phyloP scores from a whole-genome alignment of 2,113 vertebrate genomes.

The Campylomormyrus tamandua region DNA sequence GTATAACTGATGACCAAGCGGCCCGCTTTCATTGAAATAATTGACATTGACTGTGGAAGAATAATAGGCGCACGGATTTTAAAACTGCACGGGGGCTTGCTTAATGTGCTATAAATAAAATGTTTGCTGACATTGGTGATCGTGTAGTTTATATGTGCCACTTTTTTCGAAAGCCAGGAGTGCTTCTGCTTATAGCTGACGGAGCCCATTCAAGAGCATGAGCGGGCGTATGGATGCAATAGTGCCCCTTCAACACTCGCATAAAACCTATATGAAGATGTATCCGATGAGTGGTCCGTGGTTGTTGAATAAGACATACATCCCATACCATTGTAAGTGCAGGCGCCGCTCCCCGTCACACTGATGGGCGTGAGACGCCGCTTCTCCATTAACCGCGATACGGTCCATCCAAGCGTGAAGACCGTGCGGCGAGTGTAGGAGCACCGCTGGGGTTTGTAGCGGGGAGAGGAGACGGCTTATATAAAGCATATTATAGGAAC shows the following conservation, averaged over 20 bases:
- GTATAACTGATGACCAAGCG: slow-evolving; percentile 11
- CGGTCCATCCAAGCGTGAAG: not conserved
- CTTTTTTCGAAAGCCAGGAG: not conserved
- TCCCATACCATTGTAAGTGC: not conserved
- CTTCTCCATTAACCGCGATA: not conserved
- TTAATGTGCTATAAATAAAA: not conserved
- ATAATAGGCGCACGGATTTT: not conserved
- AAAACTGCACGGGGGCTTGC: not conserved
- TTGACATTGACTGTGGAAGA: not conserved
- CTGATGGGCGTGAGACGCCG: not conserved
- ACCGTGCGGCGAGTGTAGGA: not conserved
- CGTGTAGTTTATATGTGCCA: not conserved
- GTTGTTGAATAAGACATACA: not conserved
- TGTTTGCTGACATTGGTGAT: not conserved
- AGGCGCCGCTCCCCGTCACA: not conserved
- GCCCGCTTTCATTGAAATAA: slow-evolving; percentile 4
- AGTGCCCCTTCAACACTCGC: not conserved
- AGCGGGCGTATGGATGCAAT: not conserved
- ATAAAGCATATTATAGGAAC: not conserved
- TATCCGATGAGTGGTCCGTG: not conserved
- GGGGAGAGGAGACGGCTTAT: not conserved
- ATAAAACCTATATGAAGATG: not conserved
- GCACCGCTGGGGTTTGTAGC: not conserved
- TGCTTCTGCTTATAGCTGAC: not conserved
- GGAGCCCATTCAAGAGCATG: not conserved